phyloP scores from a whole-genome alignment of 1,140 invertebrate species.

The Hyposmocoma kahamanoa region DNA sequence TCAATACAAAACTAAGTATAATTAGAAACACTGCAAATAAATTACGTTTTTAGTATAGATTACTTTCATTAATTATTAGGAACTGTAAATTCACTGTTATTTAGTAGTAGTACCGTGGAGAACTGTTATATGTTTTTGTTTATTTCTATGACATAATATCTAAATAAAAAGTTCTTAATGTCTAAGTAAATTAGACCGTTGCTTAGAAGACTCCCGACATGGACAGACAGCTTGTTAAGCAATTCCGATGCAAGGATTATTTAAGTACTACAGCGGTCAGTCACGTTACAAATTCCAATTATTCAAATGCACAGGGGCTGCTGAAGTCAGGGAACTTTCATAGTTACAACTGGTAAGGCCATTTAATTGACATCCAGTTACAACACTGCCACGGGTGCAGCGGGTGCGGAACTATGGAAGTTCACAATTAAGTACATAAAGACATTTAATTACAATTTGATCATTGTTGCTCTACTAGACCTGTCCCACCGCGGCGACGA shows the following conservation, averaged over 20 bases:
- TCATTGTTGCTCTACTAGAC: constrained; percentile 24
- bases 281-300: constrained; percentile 46
- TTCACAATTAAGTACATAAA: constrained; percentile 57
- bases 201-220: constrained; percentile 32
- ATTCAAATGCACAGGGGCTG: constrained; percentile 33
- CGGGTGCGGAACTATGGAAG: constrained; percentile 33
- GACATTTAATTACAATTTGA: constrained; percentile 47
- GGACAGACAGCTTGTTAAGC: constrained; percentile 41
- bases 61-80: constrained; percentile 50
- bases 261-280: constrained; percentile 20
- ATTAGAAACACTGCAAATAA: constrained; percentile 42
- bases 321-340: constrained; percentile 36
- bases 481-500: too few relatives aligned
- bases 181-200: constrained; percentile 16
- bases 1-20: constrained; percentile 44
- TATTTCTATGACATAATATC: constrained; percentile 14
- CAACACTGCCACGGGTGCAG: constrained; percentile 27
- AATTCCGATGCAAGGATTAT: constrained; percentile 49
- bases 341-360: constrained; percentile 51
- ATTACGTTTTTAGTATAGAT: constrained; percentile 44
- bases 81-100: constrained; percentile 55
- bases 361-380: constrained; percentile 61
- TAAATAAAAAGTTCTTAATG: constrained; percentile 25
- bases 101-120: constrained; percentile 20
- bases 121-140: constrained; percentile 29